These are phyloP conservation scores for Drosophila ezoana DNA, from an alignment of 2,888 invertebrate species.

Conservation along the genomic window DNA sequence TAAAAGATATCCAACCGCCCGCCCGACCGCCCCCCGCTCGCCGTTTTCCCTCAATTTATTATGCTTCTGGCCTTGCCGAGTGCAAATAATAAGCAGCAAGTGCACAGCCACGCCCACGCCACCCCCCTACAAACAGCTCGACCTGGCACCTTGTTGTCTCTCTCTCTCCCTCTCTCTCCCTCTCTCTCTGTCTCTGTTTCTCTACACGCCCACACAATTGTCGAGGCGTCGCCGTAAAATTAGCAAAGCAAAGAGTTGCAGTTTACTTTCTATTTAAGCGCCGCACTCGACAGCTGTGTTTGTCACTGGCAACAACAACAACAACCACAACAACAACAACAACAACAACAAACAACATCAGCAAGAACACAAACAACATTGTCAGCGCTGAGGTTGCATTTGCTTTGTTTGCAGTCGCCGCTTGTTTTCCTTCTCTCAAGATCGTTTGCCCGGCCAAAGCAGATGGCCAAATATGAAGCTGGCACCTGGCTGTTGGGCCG, in stretches of 20 bases:
- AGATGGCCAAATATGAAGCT: slow-evolving; percentile 15
- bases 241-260: slow-evolving; percentile 81
- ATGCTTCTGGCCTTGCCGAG: slow-evolving; percentile 78
- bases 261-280: slow-evolving; percentile 81
- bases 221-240: slow-evolving; percentile 58
- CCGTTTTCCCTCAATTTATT: slow-evolving; percentile 66
- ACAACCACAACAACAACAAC: slow-evolving; percentile 16
- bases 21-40: slow-evolving; percentile 5
- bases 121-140: slow-evolving; percentile 19
- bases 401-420: slow-evolving; percentile 42
- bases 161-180: background rate
- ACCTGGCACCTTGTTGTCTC: slow-evolving; percentile 43
- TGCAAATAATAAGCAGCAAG: slow-evolving; percentile 81
- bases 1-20: slow-evolving; percentile 71
- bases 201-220: slow-evolving; percentile 72
- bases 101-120: slow-evolving; percentile 67
- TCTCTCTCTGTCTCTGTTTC: slow-evolving; percentile 1
- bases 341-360: slow-evolving; percentile 12
- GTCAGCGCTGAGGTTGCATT: slow-evolving; percentile 48
- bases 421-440: slow-evolving; percentile 45
- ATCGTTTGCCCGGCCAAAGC: slow-evolving; percentile 37
- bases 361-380: slow-evolving; percentile 37
- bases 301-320: slow-evolving; percentile 63
- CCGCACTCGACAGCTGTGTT: slow-evolving; percentile 78
- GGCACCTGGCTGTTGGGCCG: slow-evolving; percentile 21